Evolutionary conservation across 1,140 invertebrate genomes (phyloP).

Genomic region (Agraylea sexmaculata): DNA sequence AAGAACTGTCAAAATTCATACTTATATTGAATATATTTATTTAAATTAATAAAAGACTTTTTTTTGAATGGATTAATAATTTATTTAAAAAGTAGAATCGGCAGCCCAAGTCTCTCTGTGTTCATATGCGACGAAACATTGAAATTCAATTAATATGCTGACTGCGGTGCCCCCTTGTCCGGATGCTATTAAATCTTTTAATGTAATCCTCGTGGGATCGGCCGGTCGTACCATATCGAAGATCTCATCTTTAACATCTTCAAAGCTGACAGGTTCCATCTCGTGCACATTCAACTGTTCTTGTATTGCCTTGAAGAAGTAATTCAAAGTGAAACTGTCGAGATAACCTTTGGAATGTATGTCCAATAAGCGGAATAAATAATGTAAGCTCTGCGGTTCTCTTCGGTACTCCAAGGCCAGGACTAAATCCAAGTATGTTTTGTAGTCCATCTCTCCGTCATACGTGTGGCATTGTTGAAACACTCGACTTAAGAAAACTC

Average conservation of each 20-base stretch:
- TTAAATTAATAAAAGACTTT: no score
- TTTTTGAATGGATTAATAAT: no score
- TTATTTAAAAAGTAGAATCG: no score
- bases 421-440: conserved; percentile 91
- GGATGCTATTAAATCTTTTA: conserved; percentile 69
- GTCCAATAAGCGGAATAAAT: conserved; percentile 87
- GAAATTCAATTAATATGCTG: conserved; percentile 89
- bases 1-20: no score
- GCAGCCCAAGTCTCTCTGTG: conserved; percentile 70
- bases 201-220: conserved; percentile 73
- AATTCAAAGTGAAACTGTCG: conserved; percentile 83
- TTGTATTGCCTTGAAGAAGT: conserved; percentile 88
- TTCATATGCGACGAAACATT: conserved; percentile 95
- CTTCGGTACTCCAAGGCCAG: conserved; percentile 85
- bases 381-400: conserved; percentile 83
- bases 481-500: conserved; percentile 82
- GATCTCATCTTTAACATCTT: conserved; percentile 94
- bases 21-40: no score
- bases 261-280: conserved; percentile 78
- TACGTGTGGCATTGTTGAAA: conserved; percentile 94
- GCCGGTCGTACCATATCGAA: conserved; percentile 94
- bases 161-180: conserved; percentile 89
- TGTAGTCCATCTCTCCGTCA: conserved; percentile 96
- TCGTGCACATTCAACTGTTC: conserved; percentile 76
- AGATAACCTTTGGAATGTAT: conserved; percentile 80